phyloP scores from a whole-genome alignment of 92 coral and sea anemone species.

The Meandrina meandrites region DNA sequence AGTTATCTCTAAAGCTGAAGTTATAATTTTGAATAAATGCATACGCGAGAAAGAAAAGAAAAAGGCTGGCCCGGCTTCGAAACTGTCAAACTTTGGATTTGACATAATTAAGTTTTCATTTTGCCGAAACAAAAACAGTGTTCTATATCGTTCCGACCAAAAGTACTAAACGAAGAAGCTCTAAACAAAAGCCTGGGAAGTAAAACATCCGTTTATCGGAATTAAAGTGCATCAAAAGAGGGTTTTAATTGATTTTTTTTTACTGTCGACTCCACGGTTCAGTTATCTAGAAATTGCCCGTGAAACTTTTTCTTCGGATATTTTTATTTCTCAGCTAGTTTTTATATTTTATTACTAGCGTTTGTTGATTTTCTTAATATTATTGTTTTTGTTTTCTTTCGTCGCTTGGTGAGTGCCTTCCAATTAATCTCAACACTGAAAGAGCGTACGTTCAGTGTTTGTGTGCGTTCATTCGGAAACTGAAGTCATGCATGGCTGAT shows the following conservation, averaged over 20 bases:
- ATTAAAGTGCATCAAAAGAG: background rate
- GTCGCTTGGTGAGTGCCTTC: background rate
- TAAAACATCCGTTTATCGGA: background rate
- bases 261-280: background rate
- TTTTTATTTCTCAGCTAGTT: background rate
- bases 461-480: background rate
- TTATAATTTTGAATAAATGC: conserved; percentile 22
- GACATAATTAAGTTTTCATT: background rate
- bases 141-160: background rate
- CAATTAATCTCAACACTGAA: background rate
- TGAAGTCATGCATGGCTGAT: background rate
- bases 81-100: background rate
- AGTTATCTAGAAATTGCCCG: background rate
- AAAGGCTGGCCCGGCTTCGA: background rate
- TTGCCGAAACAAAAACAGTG: conserved; percentile 17
- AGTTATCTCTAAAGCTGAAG: conserved; percentile 1
- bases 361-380: background rate
- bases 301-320: background rate
- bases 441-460: background rate
- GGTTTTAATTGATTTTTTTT: background rate
- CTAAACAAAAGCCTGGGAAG: background rate
- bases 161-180: background rate
- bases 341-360: background rate
- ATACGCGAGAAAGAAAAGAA: background rate
- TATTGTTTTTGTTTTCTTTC: background rate